These are phyloP conservation scores for Perdita meconis DNA, from an alignment of 2,888 invertebrate genomes.

Conservation along the genomic window DNA sequence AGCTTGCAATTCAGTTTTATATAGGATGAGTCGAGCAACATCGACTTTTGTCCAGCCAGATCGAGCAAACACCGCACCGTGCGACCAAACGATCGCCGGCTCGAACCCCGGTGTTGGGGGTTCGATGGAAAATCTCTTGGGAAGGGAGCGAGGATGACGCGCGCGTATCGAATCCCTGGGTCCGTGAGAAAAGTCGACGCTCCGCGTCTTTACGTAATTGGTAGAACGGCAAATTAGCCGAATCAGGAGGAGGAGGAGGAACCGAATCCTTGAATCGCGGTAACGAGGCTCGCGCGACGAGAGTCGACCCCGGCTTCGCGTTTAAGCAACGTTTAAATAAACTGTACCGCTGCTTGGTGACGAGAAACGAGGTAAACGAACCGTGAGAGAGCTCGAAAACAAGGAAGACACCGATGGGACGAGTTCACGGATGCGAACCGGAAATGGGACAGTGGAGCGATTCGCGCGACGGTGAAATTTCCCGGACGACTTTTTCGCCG, in stretches of 20 bases:
- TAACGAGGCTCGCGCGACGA: too few relatives aligned
- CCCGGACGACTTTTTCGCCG: conserved; percentile 17
- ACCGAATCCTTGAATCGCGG: conserved; percentile 31
- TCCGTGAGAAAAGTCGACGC: conserved; percentile 56
- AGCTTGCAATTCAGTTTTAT: too few relatives aligned
- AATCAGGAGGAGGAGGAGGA: conserved; percentile 36
- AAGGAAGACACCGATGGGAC: not conserved
- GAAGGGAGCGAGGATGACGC: conserved; percentile 17
- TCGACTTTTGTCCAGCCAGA: too few relatives aligned
- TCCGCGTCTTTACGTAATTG: conserved; percentile 37
- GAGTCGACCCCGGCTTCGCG: conserved; percentile 27
- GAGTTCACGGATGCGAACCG: not conserved
- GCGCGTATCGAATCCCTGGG: conserved; percentile 22
- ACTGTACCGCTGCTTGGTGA: conserved; percentile 49
- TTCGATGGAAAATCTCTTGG: conserved; percentile 32
- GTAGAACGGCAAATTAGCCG: conserved; percentile 43
- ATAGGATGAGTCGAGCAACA: too few relatives aligned
- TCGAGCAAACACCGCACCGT: too few relatives aligned
- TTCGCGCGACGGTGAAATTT: conserved; percentile 16
- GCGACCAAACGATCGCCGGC: not conserved
- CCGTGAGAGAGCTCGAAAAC: conserved; percentile 39
- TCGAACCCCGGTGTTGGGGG: not conserved
- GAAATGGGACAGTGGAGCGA: conserved; percentile 41
- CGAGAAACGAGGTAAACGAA: conserved; percentile 53
- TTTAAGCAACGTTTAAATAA: conserved; percentile 52